These are phyloP conservation scores for Muscina levida DNA, from an alignment of 2,888 invertebrate species.

Conservation along the genomic window DNA sequence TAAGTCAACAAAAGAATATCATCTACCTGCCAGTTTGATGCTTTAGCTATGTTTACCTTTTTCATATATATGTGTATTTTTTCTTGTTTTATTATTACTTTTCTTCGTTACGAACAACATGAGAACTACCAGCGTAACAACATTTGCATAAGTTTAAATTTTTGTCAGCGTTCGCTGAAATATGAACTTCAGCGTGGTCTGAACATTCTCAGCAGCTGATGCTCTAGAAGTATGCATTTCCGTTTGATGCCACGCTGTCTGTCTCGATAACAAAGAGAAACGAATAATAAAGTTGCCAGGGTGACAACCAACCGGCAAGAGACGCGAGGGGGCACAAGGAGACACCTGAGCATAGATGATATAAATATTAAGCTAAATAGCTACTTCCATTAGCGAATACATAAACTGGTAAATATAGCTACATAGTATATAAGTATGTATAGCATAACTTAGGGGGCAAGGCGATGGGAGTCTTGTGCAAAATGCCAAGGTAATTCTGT, in stretches of 20 bases:
- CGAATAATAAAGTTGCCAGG: constrained; percentile 49
- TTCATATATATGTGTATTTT: constrained; percentile 16
- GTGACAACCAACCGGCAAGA: constrained; percentile 2
- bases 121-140: too few relatives aligned
- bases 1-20: constrained; percentile 32
- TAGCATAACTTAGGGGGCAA: not conserved
- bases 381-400: constrained; percentile 40
- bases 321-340: not conserved
- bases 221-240: constrained; percentile 61
- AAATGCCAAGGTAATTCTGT: constrained; percentile 65
- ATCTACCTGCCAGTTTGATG: constrained; percentile 1
- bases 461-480: not conserved
- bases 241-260: constrained; percentile 63
- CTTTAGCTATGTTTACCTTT: constrained; percentile 7
- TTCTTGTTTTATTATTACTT: constrained; percentile 9
- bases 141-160: constrained; percentile 55
- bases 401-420: not conserved
- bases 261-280: constrained; percentile 39
- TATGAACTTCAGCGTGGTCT: constrained; percentile 6
- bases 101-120: not conserved
- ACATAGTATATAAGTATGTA: not conserved
- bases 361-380: constrained; percentile 42
- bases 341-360: constrained; percentile 43
- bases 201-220: constrained; percentile 22
- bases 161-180: constrained; percentile 8